A percentile compares a stretch with the other conserved stretches of the same genome.
These are phyloP conservation scores for Tenualosa ilisha DNA, from an alignment of 2,797 vertebrate genomes.

Conservation along the genomic window DNA sequence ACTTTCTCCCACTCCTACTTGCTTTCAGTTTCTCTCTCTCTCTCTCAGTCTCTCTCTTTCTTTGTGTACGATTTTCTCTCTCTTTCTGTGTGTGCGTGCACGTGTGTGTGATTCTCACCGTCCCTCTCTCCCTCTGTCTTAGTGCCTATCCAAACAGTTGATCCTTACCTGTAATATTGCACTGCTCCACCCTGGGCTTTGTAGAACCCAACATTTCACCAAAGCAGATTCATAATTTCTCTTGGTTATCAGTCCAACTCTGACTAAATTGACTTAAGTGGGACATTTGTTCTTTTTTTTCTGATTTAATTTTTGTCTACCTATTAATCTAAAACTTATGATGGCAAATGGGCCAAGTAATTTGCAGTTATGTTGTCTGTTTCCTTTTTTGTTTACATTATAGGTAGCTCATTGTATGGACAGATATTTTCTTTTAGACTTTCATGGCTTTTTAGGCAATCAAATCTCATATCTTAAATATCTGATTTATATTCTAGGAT, in stretches of 20 bases:
- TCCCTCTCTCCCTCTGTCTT: neutral
- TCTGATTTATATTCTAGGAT: slow-evolving; percentile 17
- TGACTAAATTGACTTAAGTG: neutral
- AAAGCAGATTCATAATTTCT: slow-evolving; percentile 5
- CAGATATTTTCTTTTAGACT: slow-evolving; percentile 1
- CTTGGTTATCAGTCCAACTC: neutral
- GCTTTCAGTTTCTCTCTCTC: slow-evolving; percentile 15
- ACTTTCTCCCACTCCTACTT: neutral
- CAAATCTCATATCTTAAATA: slow-evolving; percentile 9
- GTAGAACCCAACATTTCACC: neutral
- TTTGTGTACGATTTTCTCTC: no score
- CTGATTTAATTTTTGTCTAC: neutral
- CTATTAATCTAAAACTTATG: neutral
- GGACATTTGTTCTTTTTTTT: slow-evolving; percentile 6
- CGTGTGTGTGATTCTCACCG: no score
- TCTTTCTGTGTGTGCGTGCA: no score
- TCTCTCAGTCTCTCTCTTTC: neutral
- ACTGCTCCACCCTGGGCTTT: neutral
- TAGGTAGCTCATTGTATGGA: slow-evolving; percentile 11
- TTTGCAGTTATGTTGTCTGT: neutral
- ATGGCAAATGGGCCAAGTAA: slow-evolving; percentile 4
- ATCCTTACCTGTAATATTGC: neutral
- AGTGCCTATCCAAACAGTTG: slow-evolving; percentile 21
- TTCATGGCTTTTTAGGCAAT: slow-evolving; percentile 16
- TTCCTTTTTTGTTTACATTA: slow-evolving; percentile 9